Base-by-base conservation (phyloP, 2,797 vertebrate genomes). In the Sebastes hubbsi region DNA sequence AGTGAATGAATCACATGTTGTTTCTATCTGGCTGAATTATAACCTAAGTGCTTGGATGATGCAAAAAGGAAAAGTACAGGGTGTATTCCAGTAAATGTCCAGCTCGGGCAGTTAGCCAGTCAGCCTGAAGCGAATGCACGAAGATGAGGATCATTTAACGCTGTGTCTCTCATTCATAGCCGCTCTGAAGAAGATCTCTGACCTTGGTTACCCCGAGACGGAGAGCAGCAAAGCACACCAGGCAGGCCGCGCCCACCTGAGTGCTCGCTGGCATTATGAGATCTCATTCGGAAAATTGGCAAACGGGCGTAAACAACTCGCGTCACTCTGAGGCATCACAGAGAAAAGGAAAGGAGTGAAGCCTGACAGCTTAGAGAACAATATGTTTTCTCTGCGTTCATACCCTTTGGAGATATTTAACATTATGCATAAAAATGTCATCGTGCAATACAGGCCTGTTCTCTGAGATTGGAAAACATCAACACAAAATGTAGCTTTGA, bases 91-190 rank as follows among this genome's bases (percentile, higher is more conserved):
- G 54, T 58, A 78, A 84, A 78, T 38, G 71, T 76, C 78, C 72
- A 36, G 52, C 8, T 8, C 77, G 72, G 63, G 55, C 64, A 72
- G 34, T 29, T 22, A 74, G 58, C 38, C 63, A 67, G 36, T 24
- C 24, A 75, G 59, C 36, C 56, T 34, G 67, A 83, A 64, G 59
- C 61, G 42, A 79, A 74, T 42, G 72, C 82, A 54, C 1, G 4
- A 55, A 64, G 60, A 65, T 0, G 24, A 75, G 79, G 88, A 92
- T 94, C 87, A 62, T 75, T 86, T 91, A 91, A 89, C 64, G 59
- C 86, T 77, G 88, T 2, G 18, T 82, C 78, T 81, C 65, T 83
- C 13, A 46, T 85, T 84, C 80, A 69, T 71, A 87, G 80, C 55
- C 52, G 32, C 80, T 87, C 78, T 52, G 20, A 85, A 65, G 70